phyloP scores from a whole-genome alignment of 2,797 vertebrate genomes.

The Emys orbicularis region DNA sequence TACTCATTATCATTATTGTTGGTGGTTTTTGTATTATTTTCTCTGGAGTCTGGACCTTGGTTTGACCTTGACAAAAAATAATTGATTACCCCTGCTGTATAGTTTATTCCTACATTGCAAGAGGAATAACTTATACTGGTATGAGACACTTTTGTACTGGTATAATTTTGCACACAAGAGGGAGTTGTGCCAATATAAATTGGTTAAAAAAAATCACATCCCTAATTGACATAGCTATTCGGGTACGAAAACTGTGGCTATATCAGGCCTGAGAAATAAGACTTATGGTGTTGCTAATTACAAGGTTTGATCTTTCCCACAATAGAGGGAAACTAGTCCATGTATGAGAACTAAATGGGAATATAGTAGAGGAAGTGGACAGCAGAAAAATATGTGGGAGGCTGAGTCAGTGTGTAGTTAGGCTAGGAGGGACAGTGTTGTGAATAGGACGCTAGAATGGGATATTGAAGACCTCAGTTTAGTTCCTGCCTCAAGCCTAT shows the following conservation, averaged over 20 bases:
- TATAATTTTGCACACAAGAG: neutral
- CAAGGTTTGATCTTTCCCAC: neutral
- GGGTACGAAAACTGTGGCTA: neutral
- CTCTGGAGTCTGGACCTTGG: too few relatives aligned
- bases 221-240: neutral
- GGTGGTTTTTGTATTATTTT: too few relatives aligned
- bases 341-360: neutral
- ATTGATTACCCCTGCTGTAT: too few relatives aligned
- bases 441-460: neutral
- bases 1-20: too few relatives aligned
- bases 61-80: too few relatives aligned
- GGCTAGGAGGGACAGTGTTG: neutral
- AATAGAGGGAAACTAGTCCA: neutral
- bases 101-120: too few relatives aligned
- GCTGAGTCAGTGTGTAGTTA: neutral
- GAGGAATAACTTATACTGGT: too few relatives aligned
- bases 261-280: accelerated
- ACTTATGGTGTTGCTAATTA: neutral
- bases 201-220: neutral
- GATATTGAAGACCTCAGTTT: neutral
- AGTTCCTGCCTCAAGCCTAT: neutral
- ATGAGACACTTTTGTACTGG: neutral
- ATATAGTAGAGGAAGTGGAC: neutral
- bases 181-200: neutral
- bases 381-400: neutral